Evolutionary conservation across 1,140 invertebrate species (phyloP).

Genomic region (Atta texana): DNA sequence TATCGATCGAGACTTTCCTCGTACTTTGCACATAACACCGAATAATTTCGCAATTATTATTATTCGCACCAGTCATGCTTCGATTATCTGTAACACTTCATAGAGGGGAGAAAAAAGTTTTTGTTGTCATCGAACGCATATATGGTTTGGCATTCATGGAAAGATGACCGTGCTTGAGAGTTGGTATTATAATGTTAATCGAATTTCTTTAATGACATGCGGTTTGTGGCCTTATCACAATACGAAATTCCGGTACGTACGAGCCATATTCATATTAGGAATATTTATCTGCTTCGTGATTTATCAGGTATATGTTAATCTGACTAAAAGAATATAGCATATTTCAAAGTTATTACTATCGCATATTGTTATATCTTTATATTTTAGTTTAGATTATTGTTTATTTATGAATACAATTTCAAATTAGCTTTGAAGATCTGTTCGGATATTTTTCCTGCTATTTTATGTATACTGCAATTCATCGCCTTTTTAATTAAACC

Average conservation of each 20-base stretch:
- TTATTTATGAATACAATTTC: conserved; percentile 2
- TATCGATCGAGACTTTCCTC: neutral
- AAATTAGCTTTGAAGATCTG: neutral
- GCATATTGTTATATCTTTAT: conserved; percentile 6
- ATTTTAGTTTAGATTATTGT: neutral
- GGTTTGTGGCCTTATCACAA: conserved; percentile 47
- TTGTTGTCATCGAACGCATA: neutral
- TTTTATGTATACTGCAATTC: neutral
- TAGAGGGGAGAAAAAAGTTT: neutral
- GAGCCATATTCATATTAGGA: neutral
- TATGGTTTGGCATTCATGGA: neutral
- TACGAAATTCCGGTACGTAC: conserved; percentile 44
- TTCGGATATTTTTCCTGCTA: conserved; percentile 8
- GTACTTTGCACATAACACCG: neutral
- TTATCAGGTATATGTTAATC: conserved; percentile 23
- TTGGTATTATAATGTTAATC: conserved; percentile 21
- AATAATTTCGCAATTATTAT: conserved; percentile 40
- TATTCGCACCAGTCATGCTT: neutral
- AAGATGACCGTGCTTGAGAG: neutral
- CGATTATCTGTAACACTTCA: neutral
- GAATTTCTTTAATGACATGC: conserved; percentile 28
- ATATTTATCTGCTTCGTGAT: neutral
- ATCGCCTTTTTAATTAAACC: conserved; percentile 15
- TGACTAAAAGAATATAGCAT: neutral
- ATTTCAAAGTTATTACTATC: neutral